Base-by-base conservation (phyloP, 2,113 vertebrate species). In the Canis aureus region DNA sequence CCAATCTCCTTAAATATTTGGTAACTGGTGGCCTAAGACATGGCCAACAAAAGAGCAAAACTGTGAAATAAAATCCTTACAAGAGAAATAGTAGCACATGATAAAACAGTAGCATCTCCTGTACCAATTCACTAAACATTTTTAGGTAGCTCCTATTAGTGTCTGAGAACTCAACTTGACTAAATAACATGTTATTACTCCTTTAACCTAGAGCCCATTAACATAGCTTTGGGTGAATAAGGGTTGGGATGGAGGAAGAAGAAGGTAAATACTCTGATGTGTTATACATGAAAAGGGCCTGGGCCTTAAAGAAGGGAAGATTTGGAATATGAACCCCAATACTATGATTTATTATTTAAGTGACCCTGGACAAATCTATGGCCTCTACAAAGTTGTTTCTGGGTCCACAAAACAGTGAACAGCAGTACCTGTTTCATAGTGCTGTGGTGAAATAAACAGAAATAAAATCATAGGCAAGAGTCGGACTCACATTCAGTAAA, bases 1-100 rank as follows among this genome's bases (percentile, higher is more conserved):
- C 59, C 85, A 84, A 2, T 94, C 29, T 95, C 27, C 29, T 27
- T 80, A 89, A 94, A 73, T 89, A 35, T 22, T 89, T 82, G 23
- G 22, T 71, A 38, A 85, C 13, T 25, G 1, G 22, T 16, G 22
- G 32, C 55, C 59, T 94, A 43, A 69, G 59, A 20, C 3, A 62
- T 51, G 29, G 35, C 51, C 27, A 66, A 67, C 43, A 4, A 88
- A 92, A 71, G 2, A 66, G 10, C 64, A 16, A 76, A 89, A 82
- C 2, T 57, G 15, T 19, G 74, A 15, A 62, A 71, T 66, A 59
- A 69, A 84, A 79, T 78, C 6, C 16, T 83, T 89, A 64, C 74
- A 32, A 43, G 11, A 51, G 6, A 91, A 91, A 11, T 3, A 60
- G 43, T 43, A 43, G 7, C 60, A 12, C 12, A 73, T 10, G 35